Percentiles rank a stretch among this genome's conserved stretches.
Conservation (phyloP, 2,113 vertebrate genomes). For the Mustela lutreola region DNA sequence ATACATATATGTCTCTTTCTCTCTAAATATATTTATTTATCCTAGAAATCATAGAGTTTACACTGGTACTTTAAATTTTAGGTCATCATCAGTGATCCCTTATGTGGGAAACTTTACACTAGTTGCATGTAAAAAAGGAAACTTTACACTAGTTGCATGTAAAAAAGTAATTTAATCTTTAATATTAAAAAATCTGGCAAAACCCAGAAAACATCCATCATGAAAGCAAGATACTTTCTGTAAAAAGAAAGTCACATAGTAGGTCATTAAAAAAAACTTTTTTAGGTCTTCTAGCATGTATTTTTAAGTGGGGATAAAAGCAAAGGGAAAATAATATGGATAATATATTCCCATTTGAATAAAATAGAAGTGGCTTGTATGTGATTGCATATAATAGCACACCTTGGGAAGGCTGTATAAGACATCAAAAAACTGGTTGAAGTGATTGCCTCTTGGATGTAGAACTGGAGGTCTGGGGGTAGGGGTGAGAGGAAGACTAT, state of each 20-base stretch:
- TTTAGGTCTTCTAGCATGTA: not conserved
- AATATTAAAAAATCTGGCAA: constrained; percentile 59
- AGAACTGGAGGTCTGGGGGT: no score
- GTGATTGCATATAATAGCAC: not conserved
- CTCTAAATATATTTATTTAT: not conserved
- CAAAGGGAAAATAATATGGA: not conserved
- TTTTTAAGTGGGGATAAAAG: not conserved
- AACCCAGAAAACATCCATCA: constrained; percentile 57
- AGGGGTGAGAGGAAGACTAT: not conserved
- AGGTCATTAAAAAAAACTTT: constrained; percentile 50
- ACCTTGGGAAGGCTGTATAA: not conserved
- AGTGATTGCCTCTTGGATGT: not conserved
- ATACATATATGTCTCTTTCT: not conserved
- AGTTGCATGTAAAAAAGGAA: constrained; percentile 76
- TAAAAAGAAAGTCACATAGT: constrained; percentile 71
- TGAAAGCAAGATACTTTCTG: constrained; percentile 70
- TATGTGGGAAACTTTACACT: constrained; percentile 54
- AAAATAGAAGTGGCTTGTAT: not conserved
- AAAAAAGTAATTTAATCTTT: constrained; percentile 67
- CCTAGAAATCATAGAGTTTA: not conserved
- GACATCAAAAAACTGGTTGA: not conserved
- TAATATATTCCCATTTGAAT: not conserved
- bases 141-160: constrained; percentile 71
- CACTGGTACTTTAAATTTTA: not conserved
- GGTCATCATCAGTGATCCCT: constrained; percentile 19